Conservation (phyloP, 2,113 vertebrate species). For the Aviceda subcristata region DNA sequence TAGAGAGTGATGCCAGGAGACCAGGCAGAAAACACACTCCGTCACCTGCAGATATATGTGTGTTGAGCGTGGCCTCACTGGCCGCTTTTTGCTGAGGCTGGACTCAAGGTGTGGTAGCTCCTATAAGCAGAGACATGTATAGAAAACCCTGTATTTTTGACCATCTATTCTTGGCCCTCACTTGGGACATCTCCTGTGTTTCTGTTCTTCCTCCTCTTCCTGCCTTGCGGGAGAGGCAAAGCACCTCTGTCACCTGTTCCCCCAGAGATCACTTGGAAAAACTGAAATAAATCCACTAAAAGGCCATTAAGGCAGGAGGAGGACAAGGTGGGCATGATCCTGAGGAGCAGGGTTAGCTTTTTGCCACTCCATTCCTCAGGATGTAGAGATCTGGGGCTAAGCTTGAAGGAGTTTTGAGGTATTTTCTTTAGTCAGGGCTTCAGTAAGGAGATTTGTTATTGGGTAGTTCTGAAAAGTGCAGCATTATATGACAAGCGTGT, state of each 20-base stretch:
- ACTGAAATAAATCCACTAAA: background rate
- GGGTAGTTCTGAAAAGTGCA: background rate
- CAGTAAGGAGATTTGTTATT: background rate
- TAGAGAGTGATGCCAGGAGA: background rate
- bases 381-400: background rate
- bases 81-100: background rate
- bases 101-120: background rate
- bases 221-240: background rate
- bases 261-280: background rate
- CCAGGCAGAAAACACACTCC: fast-evolving
- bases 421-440: background rate
- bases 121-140: background rate
- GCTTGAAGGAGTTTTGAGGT: background rate
- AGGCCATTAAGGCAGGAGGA: background rate
- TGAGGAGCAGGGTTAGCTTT: background rate
- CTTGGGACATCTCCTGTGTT: background rate
- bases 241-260: background rate
- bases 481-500: fast-evolving
- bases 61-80: background rate
- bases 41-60: background rate
- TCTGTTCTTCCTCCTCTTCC: background rate
- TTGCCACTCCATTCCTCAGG: fast-evolving
- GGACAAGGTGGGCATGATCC: background rate
- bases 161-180: background rate
- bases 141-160: background rate